phyloP scores from a whole-genome alignment of 2,888 invertebrate species.

The Phalangium opilio region DNA sequence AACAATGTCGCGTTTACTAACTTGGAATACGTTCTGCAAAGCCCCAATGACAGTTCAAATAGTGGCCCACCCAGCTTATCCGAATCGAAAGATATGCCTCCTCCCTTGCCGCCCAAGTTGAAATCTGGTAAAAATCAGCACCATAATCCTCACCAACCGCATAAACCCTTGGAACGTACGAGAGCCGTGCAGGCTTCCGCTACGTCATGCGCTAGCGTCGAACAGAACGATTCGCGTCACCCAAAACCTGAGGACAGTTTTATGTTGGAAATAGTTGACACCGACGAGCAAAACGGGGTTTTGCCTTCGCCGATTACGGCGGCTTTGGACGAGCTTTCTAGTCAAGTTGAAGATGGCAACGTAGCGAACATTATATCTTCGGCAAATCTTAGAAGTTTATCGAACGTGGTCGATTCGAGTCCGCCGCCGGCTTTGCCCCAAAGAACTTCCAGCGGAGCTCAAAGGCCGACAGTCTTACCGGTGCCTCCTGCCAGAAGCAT shows the following conservation, averaged over 20 bases:
- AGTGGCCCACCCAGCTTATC: conserved; percentile 8
- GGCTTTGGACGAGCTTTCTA: not conserved
- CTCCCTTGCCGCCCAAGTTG: conserved; percentile 51
- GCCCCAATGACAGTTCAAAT: conserved; percentile 5
- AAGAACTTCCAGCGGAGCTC: conserved; percentile 14
- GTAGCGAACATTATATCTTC: conserved; percentile 8
- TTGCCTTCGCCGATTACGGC: too few relatives aligned
- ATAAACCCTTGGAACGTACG: conserved; percentile 59
- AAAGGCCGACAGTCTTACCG: conserved; percentile 11
- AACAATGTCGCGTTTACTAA: conserved; percentile 21
- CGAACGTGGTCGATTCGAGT: conserved; percentile 9
- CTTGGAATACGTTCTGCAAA: conserved; percentile 17
- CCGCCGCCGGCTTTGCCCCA: conserved; percentile 16
- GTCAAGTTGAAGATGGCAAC: conserved; percentile 7
- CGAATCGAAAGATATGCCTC: conserved; percentile 27
- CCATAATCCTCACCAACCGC: conserved; percentile 48
- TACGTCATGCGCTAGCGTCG: conserved; percentile 7
- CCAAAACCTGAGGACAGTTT: conserved; percentile 20
- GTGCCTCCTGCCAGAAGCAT: conserved; percentile 3
- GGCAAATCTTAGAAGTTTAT: conserved; percentile 1
- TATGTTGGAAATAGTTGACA: conserved; percentile 21
- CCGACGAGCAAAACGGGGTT: conserved; percentile 18
- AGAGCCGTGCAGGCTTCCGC: conserved; percentile 34
- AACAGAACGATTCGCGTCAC: conserved; percentile 9
- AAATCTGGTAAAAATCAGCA: conserved; percentile 26